These are phyloP conservation scores for Percina caprodes DNA, from an alignment of 2,113 vertebrate species.

Conservation along the genomic window DNA sequence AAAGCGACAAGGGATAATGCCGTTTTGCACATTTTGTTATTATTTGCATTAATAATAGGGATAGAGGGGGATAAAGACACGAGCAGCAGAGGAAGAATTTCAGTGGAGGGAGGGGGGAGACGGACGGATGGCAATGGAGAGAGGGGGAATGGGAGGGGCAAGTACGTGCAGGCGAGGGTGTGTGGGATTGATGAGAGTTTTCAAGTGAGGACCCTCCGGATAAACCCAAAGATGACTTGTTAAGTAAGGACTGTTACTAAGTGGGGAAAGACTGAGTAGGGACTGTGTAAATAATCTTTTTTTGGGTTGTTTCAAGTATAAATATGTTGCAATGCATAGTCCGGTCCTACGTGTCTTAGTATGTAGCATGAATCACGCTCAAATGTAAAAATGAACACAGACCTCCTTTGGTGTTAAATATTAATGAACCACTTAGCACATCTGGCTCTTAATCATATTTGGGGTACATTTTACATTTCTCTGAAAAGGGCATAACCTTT, in stretches of 20 bases:
- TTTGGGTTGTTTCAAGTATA: constrained; percentile 8
- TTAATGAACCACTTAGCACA: constrained; percentile 61
- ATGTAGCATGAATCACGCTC: constrained; percentile 39
- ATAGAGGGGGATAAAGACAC: constrained; percentile 39
- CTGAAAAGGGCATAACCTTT: constrained; percentile 36
- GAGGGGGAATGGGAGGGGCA: constrained; percentile 65
- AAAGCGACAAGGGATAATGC: constrained; percentile 52
- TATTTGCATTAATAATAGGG: constrained; percentile 66
- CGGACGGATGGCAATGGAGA: constrained; percentile 61
- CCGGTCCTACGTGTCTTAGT: constrained; percentile 14
- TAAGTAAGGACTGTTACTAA: constrained; percentile 11
- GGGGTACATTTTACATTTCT: constrained; percentile 1
- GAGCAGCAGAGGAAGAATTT: constrained; percentile 67
- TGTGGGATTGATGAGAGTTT: constrained; percentile 71
- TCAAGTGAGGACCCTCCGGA: constrained; percentile 70
- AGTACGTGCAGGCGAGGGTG: constrained; percentile 52
- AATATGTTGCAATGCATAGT: constrained; percentile 28
- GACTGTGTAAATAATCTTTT: background rate
- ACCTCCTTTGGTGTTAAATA: constrained; percentile 55
- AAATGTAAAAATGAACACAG: constrained; percentile 67
- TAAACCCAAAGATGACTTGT: constrained; percentile 42
- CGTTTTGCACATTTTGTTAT: constrained; percentile 66
- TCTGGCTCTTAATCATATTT: constrained; percentile 52
- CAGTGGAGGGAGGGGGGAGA: constrained; percentile 60
- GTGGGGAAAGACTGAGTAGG: background rate